Percentiles rank a stretch among this genome's conserved stretches.
phyloP scores from a whole-genome alignment of 2,888 invertebrate genomes.

The Drosophila koepferae region DNA sequence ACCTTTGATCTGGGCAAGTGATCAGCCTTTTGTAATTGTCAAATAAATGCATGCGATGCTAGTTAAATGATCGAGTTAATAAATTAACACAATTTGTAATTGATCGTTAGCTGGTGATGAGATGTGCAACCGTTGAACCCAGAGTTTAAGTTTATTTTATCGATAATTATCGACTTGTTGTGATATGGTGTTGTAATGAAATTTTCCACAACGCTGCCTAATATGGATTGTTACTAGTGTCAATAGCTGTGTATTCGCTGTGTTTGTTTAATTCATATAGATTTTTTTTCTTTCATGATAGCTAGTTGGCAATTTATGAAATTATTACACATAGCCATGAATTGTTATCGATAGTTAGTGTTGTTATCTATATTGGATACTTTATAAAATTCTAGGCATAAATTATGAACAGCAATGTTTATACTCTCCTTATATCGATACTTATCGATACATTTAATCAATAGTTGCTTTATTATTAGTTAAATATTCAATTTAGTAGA shows the following conservation, averaged over 20 bases:
- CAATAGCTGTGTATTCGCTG: neutral
- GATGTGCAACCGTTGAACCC: conserved; percentile 13
- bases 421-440: neutral
- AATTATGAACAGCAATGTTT: neutral
- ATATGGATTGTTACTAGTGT: neutral
- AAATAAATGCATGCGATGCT: conserved; percentile 5
- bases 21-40: conserved; percentile 5
- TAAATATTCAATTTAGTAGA: neutral
- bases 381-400: neutral
- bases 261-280: neutral
- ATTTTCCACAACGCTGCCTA: neutral
- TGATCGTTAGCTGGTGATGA: conserved; percentile 27
- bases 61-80: conserved; percentile 21
- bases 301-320: neutral
- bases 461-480: no score
- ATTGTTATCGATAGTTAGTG: neutral
- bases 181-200: neutral
- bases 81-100: conserved; percentile 21
- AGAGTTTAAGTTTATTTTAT: conserved; percentile 2
- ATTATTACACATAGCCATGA: no score
- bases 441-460: neutral
- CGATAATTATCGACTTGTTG: conserved; percentile 6
- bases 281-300: neutral
- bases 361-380: neutral
- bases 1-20: conserved; percentile 8